Percentiles rank a stretch among this genome's conserved stretches.
phyloP scores from a whole-genome alignment of 2,113 vertebrate species.

The Rhagologus leucostigma region DNA sequence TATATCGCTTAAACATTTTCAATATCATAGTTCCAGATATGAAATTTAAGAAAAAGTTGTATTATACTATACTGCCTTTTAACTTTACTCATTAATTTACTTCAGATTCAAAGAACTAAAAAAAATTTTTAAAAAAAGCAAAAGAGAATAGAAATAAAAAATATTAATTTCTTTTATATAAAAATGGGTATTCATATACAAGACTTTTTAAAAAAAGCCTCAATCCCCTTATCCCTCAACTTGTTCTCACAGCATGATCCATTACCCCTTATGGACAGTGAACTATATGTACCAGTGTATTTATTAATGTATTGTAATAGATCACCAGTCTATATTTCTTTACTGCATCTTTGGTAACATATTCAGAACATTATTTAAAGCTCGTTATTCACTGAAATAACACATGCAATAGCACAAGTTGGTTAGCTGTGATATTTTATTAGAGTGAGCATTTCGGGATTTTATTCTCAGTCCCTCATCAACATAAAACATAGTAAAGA shows the following conservation, averaged over 20 bases:
- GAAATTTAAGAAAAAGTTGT: conserved; percentile 13
- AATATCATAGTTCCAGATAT: conserved; percentile 38
- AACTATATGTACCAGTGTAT: conserved; percentile 37
- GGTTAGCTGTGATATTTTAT: conserved; percentile 73
- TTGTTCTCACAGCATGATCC: conserved; percentile 38
- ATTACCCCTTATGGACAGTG: conserved; percentile 39
- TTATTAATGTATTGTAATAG: conserved; percentile 72
- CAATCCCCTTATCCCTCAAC: neutral
- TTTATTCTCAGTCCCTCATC: conserved; percentile 67
- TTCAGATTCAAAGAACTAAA: conserved; percentile 31
- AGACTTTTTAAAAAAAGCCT: neutral
- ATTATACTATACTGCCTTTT: neutral
- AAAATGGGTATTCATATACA: neutral
- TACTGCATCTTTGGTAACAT: conserved; percentile 63
- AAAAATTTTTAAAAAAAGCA: neutral
- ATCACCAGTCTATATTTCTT: conserved; percentile 72
- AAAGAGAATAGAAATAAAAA: conserved; percentile 13
- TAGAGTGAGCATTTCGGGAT: conserved; percentile 47
- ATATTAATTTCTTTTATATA: conserved; percentile 3
- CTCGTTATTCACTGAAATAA: conserved; percentile 76
- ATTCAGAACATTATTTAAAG: conserved; percentile 76
- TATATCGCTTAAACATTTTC: conserved; percentile 63
- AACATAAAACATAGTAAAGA: conserved; percentile 74
- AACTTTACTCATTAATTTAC: conserved; percentile 14
- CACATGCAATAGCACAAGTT: conserved; percentile 71